phyloP scores from a whole-genome alignment of 35 echinoderm and acorn worm species.

The Acanthaster planci region DNA sequence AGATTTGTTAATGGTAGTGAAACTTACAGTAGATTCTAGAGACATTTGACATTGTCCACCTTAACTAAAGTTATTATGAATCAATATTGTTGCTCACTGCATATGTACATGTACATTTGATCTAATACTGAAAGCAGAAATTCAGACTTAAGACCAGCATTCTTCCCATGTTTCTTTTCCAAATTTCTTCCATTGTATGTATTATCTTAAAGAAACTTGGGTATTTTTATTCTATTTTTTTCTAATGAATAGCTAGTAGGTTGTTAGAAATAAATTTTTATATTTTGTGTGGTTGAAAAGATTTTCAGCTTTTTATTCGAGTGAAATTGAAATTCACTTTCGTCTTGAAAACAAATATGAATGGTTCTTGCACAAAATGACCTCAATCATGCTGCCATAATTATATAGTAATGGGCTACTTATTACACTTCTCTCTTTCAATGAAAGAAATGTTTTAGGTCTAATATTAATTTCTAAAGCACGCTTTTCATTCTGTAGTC shows the following conservation, averaged over 20 bases:
- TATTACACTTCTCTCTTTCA: neutral
- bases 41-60: too few species aligned
- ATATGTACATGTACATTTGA: conserved; percentile 26
- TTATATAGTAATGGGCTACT: neutral
- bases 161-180: conserved; percentile 4
- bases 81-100: neutral
- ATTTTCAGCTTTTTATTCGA: neutral
- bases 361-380: neutral
- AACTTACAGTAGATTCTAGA: too few species aligned
- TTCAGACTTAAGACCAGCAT: neutral
- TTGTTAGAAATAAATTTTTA: neutral
- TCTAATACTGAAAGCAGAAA: neutral
- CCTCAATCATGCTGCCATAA: conserved; percentile 20
- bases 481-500: too few species aligned
- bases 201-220: conserved; percentile 7
- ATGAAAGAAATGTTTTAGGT: too few species aligned
- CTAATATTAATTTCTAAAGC: too few species aligned
- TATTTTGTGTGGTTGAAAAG: neutral
- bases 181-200: conserved; percentile 16
- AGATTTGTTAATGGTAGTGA: neutral
- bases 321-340: neutral
- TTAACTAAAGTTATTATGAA: neutral
- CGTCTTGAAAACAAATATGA: neutral
- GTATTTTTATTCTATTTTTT: conserved; percentile 20
- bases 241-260: conserved; percentile 19